Conservation (phyloP, 2,797 vertebrate genomes). For the Characodon lateralis region DNA sequence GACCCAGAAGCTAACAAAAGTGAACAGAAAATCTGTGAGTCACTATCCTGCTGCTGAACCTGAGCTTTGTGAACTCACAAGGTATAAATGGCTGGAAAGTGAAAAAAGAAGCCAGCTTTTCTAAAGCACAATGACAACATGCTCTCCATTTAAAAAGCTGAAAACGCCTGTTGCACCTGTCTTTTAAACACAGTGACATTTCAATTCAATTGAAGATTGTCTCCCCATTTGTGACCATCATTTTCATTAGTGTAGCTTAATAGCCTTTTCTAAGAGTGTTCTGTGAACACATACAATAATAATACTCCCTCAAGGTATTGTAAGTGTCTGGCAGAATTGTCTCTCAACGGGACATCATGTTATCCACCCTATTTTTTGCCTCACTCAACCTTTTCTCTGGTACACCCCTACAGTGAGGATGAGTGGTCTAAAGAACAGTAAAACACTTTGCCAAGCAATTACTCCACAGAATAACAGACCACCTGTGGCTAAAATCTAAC, state of each 20-base stretch:
- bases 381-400: conserved; percentile 72
- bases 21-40: not conserved
- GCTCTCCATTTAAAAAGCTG: conserved; percentile 51
- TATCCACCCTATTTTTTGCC: conserved; percentile 71
- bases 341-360: conserved; percentile 75
- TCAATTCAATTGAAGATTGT: conserved; percentile 75
- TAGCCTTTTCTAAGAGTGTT: conserved; percentile 71
- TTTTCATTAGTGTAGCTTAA: conserved; percentile 80
- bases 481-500: conserved; percentile 79
- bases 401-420: conserved; percentile 78
- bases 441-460: conserved; percentile 82
- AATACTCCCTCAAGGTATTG: conserved; percentile 65
- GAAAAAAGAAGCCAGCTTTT: conserved; percentile 9
- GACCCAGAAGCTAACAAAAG: not conserved
- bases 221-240: conserved; percentile 69
- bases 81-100: conserved; percentile 12
- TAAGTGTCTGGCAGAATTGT: conserved; percentile 76
- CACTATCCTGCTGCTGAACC: not conserved
- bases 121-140: conserved; percentile 26
- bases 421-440: conserved; percentile 79
- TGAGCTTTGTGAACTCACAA: not conserved
- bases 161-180: conserved; percentile 62
- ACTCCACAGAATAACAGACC: conserved; percentile 80
- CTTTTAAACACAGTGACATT: conserved; percentile 78
- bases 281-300: conserved; percentile 70